phyloP scores from a whole-genome alignment of 2,113 vertebrate species.

The Seriola quinqueradiata region DNA sequence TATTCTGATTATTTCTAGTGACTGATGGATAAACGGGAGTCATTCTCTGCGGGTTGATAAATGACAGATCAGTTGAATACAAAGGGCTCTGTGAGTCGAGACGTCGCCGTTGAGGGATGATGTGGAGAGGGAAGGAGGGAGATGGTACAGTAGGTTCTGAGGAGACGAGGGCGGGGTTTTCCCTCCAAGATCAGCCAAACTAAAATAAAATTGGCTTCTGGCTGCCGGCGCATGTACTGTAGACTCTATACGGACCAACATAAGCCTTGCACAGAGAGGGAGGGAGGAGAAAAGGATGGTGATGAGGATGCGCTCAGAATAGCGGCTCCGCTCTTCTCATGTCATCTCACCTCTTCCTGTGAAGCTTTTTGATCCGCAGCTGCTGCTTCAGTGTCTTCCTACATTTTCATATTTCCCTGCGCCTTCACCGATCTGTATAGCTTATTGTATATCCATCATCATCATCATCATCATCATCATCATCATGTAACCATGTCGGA shows the following conservation, averaged over 20 bases:
- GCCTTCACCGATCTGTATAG: background rate
- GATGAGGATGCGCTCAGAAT: slow-evolving; percentile 51
- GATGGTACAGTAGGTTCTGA: slow-evolving; percentile 37
- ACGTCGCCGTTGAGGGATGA: slow-evolving; percentile 70
- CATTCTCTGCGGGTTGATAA: background rate
- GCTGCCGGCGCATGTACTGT: slow-evolving; percentile 69
- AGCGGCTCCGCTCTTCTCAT: slow-evolving; percentile 51
- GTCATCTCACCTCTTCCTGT: slow-evolving; percentile 47
- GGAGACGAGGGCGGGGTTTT: slow-evolving; percentile 80
- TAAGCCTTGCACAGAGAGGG: slow-evolving; percentile 3
- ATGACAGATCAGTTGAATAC: slow-evolving; percentile 42
- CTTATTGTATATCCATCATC: slow-evolving; percentile 1
- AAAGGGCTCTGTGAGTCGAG: slow-evolving; percentile 74
- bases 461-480: slow-evolving; percentile 20
- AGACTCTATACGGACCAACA: slow-evolving; percentile 32
- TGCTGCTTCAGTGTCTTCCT: slow-evolving; percentile 5
- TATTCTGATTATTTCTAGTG: slow-evolving; percentile 25
- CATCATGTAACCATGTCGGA: slow-evolving; percentile 84
- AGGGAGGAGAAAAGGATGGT: slow-evolving; percentile 38
- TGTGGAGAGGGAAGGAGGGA: slow-evolving; percentile 29
- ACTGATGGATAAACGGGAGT: slow-evolving; percentile 15
- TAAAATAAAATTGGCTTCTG: slow-evolving; percentile 65
- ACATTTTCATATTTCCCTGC: slow-evolving; percentile 1
- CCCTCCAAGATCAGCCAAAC: slow-evolving; percentile 68
- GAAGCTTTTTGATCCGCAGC: slow-evolving; percentile 40